Evolutionary conservation across 2,113 vertebrate species (phyloP), one percentile per base, ranked within the genome.

Genomic region (Periophthalmodon schlosseri): DNA sequence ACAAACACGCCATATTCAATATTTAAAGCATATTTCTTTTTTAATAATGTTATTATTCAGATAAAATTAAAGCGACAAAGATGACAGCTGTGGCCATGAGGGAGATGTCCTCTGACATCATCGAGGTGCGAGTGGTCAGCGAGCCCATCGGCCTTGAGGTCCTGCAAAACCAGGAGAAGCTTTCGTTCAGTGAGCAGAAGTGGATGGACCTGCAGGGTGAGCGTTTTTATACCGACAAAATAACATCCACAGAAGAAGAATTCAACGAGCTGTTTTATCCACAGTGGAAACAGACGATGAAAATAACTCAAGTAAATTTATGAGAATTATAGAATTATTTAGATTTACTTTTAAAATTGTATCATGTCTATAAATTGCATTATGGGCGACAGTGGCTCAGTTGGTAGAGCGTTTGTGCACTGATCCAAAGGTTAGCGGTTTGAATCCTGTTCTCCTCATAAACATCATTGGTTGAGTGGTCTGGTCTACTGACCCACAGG

Each of bases 181-280:
- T 97, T 21, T 91, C 18, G 47, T 97, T 98, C 66, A 54, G 90
- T 0, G 96, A 98, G 87, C 96, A 96, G 88, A 95, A 66, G 2
- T 99, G 97, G 97, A 91, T 97, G 88, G 97, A 98, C 88, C 90
- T 97, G 24, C 89, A 93, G 18, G 95, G 96, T 98, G 2, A 68
- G 58, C 93, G 2, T 65, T 65, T 65, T 16, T 1, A 39, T 28
- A 28, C 23, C 23, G 20, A 12, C 6, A 21, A 57, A 23, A 44
- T 44, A 44, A 44, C 10, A 44, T 44, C 39, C 6, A 44, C 10
- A 10, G 54, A 57, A 20, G 4, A 15, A 18, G 50, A 18, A 20
- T 20, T 54, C 13, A 47, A 5, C 1, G 49, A 52, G 49, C 49
- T 20, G 1, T 20, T 52, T 18, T 18, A 52, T 52, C 16, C 16